These are phyloP conservation scores for Spilogale gracilis DNA, from an alignment of 2,113 vertebrate species.

Conservation along the genomic window DNA sequence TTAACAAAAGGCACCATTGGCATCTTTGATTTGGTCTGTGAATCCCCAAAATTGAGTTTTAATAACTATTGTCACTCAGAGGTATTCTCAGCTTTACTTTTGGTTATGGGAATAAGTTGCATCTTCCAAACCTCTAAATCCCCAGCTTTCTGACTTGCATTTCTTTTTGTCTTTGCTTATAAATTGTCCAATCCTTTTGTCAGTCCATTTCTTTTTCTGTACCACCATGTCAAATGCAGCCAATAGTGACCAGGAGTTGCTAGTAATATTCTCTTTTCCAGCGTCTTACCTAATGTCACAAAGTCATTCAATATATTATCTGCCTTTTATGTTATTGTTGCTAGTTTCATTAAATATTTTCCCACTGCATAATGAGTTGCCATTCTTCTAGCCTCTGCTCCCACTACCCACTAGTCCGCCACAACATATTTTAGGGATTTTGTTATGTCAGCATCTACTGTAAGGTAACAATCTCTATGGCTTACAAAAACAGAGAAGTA, in stretches of 20 bases:
- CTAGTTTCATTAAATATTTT: neutral
- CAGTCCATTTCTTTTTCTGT: neutral
- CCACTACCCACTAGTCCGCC: neutral
- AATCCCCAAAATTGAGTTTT: neutral
- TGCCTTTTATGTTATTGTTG: neutral
- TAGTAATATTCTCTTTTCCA: neutral
- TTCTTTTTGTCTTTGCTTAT: constrained; percentile 4
- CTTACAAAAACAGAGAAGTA: neutral
- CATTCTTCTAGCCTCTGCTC: neutral
- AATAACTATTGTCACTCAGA: neutral
- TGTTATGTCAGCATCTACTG: neutral
- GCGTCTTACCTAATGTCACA: neutral
- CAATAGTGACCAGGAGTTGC: neutral
- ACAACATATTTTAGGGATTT: neutral
- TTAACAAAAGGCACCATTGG: neutral
- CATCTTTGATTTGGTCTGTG: neutral
- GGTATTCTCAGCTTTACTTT: constrained; percentile 30
- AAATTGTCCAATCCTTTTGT: neutral
- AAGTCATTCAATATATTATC: neutral
- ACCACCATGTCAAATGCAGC: neutral
- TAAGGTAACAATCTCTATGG: constrained; percentile 6
- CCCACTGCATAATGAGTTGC: neutral
- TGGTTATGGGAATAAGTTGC: neutral
- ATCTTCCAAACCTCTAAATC: neutral
- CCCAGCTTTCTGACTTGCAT: neutral